Percentiles rank a stretch among this genome's conserved stretches.
phyloP scores from a whole-genome alignment of 2,888 invertebrate genomes.

The Allygus modestus region DNA sequence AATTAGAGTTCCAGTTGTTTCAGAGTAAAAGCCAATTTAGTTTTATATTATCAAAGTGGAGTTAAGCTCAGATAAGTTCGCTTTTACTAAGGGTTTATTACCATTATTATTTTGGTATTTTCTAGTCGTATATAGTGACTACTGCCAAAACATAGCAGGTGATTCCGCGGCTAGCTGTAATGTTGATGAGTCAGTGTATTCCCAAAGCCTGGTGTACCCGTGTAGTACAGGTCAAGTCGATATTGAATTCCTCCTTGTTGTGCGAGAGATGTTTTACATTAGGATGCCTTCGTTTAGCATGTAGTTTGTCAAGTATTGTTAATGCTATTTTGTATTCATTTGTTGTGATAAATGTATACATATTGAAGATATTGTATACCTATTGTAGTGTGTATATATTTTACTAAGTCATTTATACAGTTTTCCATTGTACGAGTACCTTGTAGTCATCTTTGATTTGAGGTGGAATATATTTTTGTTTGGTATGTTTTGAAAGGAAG shows the following conservation, averaged over 20 bases:
- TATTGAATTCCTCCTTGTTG: constrained; percentile 1
- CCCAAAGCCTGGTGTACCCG: neutral
- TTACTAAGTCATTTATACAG: constrained; percentile 29
- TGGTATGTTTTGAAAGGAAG: neutral
- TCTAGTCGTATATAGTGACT: constrained; percentile 36
- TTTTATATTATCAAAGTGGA: constrained; percentile 5
- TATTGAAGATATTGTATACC: constrained; percentile 29
- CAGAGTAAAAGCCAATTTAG: neutral
- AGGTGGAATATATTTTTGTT: neutral
- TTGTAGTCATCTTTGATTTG: constrained; percentile 28
- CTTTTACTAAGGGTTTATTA: neutral
- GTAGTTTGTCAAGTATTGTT: constrained; percentile 32
- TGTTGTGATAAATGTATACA: constrained; percentile 55
- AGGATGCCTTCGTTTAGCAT: constrained; percentile 26
- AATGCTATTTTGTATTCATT: constrained; percentile 54
- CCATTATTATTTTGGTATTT: constrained; percentile 8
- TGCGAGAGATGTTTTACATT: neutral
- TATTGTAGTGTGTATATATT: constrained; percentile 45
- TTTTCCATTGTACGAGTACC: constrained; percentile 10
- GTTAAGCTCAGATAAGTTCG: constrained; percentile 1
- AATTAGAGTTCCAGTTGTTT: neutral
- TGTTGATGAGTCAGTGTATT: neutral
- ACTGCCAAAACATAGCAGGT: constrained; percentile 37
- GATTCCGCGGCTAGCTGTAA: neutral
- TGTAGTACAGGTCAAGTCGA: neutral